These are phyloP conservation scores for Metopolophium dirhodum DNA, from an alignment of 1,140 invertebrate genomes.

Conservation along the genomic window DNA sequence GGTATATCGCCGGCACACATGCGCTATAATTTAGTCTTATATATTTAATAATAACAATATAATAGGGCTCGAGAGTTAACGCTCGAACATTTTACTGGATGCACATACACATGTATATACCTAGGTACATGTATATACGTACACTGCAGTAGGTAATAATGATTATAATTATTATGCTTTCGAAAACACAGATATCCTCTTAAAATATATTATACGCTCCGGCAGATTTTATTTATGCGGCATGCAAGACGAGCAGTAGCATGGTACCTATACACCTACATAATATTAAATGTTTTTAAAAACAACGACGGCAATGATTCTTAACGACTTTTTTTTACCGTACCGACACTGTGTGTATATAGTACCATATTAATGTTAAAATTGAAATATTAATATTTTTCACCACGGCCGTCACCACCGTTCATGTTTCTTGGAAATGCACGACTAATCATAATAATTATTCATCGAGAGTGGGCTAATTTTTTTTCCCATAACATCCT, in stretches of 20 bases:
- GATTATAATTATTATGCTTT: not conserved
- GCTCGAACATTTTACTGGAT: not conserved
- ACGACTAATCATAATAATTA: not conserved
- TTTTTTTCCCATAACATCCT: not conserved
- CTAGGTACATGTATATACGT: no score
- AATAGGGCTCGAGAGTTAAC: not conserved
- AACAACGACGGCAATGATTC: not conserved
- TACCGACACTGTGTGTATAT: not conserved
- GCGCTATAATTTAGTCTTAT: no score
- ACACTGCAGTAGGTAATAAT: not conserved
- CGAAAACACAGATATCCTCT: not conserved
- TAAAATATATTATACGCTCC: not conserved
- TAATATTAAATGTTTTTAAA: not conserved
- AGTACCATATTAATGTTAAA: not conserved
- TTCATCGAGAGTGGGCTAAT: not conserved
- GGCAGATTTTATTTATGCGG: not conserved
- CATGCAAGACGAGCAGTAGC: not conserved
- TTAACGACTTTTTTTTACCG: not conserved
- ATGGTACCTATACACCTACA: no score
- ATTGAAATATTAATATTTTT: not conserved
- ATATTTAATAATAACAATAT: not conserved
- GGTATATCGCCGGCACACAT: no score
- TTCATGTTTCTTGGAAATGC: not conserved
- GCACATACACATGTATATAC: not conserved
- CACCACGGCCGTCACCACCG: not conserved